Evolutionary conservation across 2,113 vertebrate genomes (phyloP).

Genomic region (Hippocampus zosterae): DNA sequence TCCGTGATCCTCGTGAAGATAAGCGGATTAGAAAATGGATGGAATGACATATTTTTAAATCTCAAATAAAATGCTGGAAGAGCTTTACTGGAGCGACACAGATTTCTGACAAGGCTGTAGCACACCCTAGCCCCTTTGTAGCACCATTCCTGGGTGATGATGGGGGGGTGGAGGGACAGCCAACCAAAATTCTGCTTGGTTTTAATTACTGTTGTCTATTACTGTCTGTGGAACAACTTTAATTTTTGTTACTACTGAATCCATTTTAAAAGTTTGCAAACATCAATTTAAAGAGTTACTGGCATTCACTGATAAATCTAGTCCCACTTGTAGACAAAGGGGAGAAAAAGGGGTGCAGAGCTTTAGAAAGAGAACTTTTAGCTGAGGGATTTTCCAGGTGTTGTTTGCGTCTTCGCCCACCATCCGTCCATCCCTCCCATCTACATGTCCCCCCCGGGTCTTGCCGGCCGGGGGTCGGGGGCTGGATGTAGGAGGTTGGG

Average conservation of each 20-base stretch:
- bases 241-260: not conserved
- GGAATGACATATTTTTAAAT: too few species aligned
- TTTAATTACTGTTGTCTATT: too few species aligned
- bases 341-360: not conserved
- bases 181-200: too few species aligned
- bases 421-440: slow-evolving; percentile 1
- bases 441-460: not conserved
- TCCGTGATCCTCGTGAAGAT: too few species aligned
- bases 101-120: too few species aligned
- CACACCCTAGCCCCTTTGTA: too few species aligned
- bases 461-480: not conserved
- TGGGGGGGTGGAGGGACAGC: too few species aligned
- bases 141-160: too few species aligned
- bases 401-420: slow-evolving; percentile 25
- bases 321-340: not conserved
- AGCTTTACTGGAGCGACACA: too few species aligned
- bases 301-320: not conserved
- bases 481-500: not conserved
- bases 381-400: slow-evolving; percentile 42
- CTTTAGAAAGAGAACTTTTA: slow-evolving; percentile 8
- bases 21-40: too few species aligned
- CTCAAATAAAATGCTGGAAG: too few species aligned
- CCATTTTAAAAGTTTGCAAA: not conserved
- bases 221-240: too few species aligned
- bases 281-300: not conserved